phyloP scores from a whole-genome alignment of 1,140 invertebrate genomes.

The Drosophila cardini region DNA sequence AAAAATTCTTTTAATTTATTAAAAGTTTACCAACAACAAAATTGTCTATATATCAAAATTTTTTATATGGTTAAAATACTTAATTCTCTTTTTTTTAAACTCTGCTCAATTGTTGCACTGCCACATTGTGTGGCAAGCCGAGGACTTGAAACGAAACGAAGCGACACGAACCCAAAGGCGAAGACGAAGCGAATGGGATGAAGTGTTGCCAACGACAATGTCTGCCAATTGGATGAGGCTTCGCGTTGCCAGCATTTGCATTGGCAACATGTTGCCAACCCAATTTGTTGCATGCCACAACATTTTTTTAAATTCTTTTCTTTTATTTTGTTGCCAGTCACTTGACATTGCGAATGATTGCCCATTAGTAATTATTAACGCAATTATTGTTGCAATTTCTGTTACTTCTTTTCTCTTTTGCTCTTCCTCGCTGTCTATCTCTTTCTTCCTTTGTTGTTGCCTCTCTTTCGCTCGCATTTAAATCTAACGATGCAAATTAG shows the following conservation, averaged over 20 bases:
- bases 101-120: slow-evolving; percentile 4
- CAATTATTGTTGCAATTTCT: slow-evolving; percentile 58
- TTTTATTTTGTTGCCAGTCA: not conserved
- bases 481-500: slow-evolving; percentile 73
- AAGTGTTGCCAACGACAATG: slow-evolving; percentile 11
- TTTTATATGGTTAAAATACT: no score
- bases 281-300: slow-evolving; percentile 11
- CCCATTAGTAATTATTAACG: slow-evolving; percentile 69
- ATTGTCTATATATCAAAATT: no score
- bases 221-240: slow-evolving; percentile 31
- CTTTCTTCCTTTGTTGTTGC: not conserved
- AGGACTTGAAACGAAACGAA: not conserved
- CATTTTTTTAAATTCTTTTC: no score
- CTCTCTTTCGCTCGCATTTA: slow-evolving; percentile 21
- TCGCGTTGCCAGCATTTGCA: not conserved
- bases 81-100: no score
- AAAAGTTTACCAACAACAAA: no score
- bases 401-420: not conserved
- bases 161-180: not conserved
- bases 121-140: slow-evolving; percentile 1
- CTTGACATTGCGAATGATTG: slow-evolving; percentile 48
- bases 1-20: no score
- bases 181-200: slow-evolving; percentile 1
- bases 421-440: not conserved
- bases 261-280: slow-evolving; percentile 29